phyloP scores from a whole-genome alignment of 2,113 vertebrate genomes.

The Trichomycterus rosablanca region DNA sequence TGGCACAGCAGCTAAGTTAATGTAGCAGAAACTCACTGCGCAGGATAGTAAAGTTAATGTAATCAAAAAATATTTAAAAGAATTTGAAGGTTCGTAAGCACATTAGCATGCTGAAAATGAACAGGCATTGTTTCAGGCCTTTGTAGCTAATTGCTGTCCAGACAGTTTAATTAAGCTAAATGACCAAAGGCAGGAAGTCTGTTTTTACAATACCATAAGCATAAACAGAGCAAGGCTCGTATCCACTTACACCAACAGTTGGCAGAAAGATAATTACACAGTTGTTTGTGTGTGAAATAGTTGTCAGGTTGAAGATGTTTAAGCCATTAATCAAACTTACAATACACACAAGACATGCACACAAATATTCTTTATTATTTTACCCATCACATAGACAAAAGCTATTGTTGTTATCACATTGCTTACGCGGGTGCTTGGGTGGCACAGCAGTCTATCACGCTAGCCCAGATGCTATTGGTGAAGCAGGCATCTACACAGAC shows the following conservation, averaged over 20 bases:
- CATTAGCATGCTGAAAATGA: slow-evolving; percentile 3
- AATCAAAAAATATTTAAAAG: background rate
- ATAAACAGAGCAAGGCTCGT: background rate
- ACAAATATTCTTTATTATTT: no score
- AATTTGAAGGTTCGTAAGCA: slow-evolving; percentile 10
- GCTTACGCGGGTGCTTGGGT: no score
- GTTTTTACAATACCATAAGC: background rate
- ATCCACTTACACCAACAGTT: background rate
- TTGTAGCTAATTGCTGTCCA: background rate
- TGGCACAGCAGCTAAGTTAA: background rate
- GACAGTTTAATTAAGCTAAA: slow-evolving; percentile 16
- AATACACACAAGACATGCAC: no score
- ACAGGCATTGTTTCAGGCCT: background rate
- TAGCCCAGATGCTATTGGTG: no score
- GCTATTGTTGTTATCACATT: no score
- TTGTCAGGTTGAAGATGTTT: background rate
- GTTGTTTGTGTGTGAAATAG: slow-evolving; percentile 10
- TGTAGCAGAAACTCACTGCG: background rate
- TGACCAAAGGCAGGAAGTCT: slow-evolving; percentile 1
- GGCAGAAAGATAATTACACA: slow-evolving; percentile 21
- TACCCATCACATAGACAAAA: no score
- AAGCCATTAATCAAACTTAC: no score
- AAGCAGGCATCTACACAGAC: no score
- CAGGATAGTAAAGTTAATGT: background rate
- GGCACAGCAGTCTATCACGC: no score